Evolutionary conservation across 2,113 vertebrate species (phyloP).

Genomic region (Poeciliopsis occidentalis): DNA sequence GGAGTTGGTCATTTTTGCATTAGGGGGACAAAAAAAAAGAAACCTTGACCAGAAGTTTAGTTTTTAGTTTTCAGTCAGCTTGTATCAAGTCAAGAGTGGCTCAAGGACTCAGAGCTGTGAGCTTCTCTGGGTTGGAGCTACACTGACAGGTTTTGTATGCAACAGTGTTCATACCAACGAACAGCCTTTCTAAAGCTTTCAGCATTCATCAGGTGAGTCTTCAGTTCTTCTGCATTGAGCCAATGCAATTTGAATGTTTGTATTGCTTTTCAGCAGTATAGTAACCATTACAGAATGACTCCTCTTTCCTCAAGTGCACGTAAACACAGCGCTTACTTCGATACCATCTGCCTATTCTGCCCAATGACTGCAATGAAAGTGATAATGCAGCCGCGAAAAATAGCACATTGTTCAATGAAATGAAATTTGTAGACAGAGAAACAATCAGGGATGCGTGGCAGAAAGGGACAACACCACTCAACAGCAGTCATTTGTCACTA

Average conservation of each 20-base stretch:
- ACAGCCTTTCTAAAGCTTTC: slow-evolving; percentile 61
- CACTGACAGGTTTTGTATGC: slow-evolving; percentile 65
- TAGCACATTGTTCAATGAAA: slow-evolving; percentile 67
- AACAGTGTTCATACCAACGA: slow-evolving; percentile 46
- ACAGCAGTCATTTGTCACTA: slow-evolving; percentile 67
- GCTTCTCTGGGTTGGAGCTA: slow-evolving; percentile 49
- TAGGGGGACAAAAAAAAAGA: not conserved
- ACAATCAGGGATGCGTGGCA: slow-evolving; percentile 34
- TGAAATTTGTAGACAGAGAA: slow-evolving; percentile 56
- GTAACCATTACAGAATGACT: slow-evolving; percentile 51
- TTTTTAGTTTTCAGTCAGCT: slow-evolving; percentile 38
- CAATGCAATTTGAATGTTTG: slow-evolving; percentile 62
- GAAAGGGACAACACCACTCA: slow-evolving; percentile 52
- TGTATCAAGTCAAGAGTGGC: slow-evolving; percentile 26
- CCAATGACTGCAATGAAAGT: slow-evolving; percentile 38
- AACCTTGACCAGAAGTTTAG: slow-evolving; percentile 6
- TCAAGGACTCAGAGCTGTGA: slow-evolving; percentile 60
- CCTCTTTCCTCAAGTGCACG: slow-evolving; percentile 33
- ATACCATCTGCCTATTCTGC: slow-evolving; percentile 64
- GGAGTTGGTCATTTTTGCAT: not conserved
- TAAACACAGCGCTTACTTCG: slow-evolving; percentile 8
- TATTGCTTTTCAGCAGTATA: slow-evolving; percentile 44
- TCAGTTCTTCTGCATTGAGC: slow-evolving; percentile 60
- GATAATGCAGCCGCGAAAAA: slow-evolving; percentile 57
- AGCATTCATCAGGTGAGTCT: slow-evolving; percentile 63